Conservation (phyloP, 2,888 invertebrate species). For the Perizoma affinitatum region DNA sequence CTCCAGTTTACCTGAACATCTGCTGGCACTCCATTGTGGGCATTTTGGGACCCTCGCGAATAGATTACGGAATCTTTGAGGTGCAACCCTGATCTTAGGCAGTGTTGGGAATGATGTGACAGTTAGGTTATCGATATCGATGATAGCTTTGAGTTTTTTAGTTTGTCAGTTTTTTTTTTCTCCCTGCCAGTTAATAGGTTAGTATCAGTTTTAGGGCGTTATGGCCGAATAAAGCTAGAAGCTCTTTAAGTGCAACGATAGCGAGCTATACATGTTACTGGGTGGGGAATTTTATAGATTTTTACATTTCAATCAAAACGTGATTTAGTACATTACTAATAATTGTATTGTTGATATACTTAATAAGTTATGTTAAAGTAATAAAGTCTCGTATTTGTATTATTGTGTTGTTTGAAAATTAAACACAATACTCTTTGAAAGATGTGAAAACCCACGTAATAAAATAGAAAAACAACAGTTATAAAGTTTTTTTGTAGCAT, state of each 20-base stretch:
- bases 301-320: conserved; percentile 17
- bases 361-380: conserved; percentile 1
- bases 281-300: conserved; percentile 9
- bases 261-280: too few relatives aligned
- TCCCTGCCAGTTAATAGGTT: too few relatives aligned
- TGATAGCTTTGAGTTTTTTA: conserved; percentile 20
- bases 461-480: not conserved
- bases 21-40: conserved; percentile 47
- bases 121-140: conserved; percentile 41
- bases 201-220: too few relatives aligned
- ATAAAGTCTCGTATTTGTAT: conserved; percentile 1
- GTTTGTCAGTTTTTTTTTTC: too few relatives aligned
- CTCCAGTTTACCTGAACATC: conserved; percentile 78
- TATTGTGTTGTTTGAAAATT: not conserved
- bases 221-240: too few relatives aligned
- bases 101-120: conserved; percentile 49
- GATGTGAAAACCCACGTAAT: not conserved
- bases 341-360: conserved; percentile 6
- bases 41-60: conserved; percentile 60
- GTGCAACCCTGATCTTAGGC: conserved; percentile 64
- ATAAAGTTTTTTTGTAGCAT: too few relatives aligned
- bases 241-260: too few relatives aligned
- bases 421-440: not conserved
- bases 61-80: conserved; percentile 69
- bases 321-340: conserved; percentile 21